Base-by-base conservation (phyloP, 1,140 invertebrate species). In the Cepaea nemoralis region DNA sequence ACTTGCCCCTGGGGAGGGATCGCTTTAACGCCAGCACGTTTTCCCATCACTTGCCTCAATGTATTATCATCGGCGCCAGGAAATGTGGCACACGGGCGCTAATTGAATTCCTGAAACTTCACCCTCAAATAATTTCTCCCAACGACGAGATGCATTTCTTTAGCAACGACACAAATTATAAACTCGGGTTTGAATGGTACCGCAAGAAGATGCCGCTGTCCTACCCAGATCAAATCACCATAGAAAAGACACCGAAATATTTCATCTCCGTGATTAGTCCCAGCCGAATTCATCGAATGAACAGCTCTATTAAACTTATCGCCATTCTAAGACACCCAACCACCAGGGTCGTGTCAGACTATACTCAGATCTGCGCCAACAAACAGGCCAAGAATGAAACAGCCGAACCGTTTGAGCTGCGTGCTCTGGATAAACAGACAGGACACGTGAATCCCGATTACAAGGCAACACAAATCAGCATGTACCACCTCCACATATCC, bases 241-340 rank as follows among this genome's bases (percentile, higher is more conserved):
- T 93, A 22, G 93, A 93, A 84, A 93, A 93, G 86, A 93, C 92
- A 39, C 93, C 93, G 16, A 89, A 91, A 31, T 93, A 93, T 87
- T 93, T 93, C 84, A 89, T 93, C 16, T 87, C 88, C 48, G 94
- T 87, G 76, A 95, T 96, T 85, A 97, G 95, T 6, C 96, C 97
- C 0, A 93, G 94, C 78, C 92, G 97, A 69, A 95, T 98, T 0
- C 94, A 95, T 83, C 93, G 94, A 75, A 96, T 98, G 96, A 97
- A 98, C 90, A 94, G 95, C n/a, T 93, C 94, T 22, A 95, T 96
- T 69, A 97, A 96, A 90, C 91, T 98, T 19, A 92, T 98, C 37
- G 94, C 97, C 10, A 96, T 98, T 19, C 95, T 98, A 0, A 92
- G 97, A 35, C 96, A 98, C 91, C 97, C 97, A 1, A 96, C 97